phyloP scores from a whole-genome alignment of 2,113 vertebrate species.

The Dinomys branickii region DNA sequence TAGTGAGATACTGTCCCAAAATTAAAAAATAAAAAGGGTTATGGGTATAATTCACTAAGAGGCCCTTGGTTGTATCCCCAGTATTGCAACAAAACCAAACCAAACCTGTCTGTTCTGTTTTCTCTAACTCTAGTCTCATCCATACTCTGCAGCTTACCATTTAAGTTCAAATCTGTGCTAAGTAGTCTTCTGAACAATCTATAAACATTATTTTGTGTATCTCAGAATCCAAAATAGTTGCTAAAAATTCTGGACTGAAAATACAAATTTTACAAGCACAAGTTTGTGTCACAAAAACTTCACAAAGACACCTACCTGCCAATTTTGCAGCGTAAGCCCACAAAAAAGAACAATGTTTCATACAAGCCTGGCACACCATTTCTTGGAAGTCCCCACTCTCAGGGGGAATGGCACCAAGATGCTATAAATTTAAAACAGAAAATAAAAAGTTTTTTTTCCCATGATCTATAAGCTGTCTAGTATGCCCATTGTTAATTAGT shows the following conservation, averaged over 20 bases:
- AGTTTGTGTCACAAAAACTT: background rate
- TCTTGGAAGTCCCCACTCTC: constrained; percentile 95
- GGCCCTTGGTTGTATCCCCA: background rate
- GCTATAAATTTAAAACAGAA: constrained; percentile 84
- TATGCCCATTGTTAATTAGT: background rate
- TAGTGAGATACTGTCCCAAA: background rate
- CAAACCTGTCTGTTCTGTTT: background rate
- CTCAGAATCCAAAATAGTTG: constrained; percentile 10
- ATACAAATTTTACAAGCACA: background rate
- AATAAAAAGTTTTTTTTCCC: constrained; percentile 34
- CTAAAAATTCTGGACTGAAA: background rate
- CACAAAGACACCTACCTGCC: constrained; percentile 87
- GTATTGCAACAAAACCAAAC: background rate
- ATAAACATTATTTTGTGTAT: background rate
- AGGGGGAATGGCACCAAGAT: constrained; percentile 89
- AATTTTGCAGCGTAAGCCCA: constrained; percentile 92
- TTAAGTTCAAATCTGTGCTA: background rate
- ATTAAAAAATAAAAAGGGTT: background rate
- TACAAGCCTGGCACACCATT: constrained; percentile 96
- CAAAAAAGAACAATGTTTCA: constrained; percentile 92
- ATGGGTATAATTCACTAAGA: background rate
- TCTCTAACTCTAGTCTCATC: background rate
- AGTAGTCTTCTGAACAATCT: background rate
- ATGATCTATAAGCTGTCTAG: background rate
- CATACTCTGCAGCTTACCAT: background rate